Base-by-base conservation (phyloP, 2,797 vertebrate species). In the Crenichthys baileyi region DNA sequence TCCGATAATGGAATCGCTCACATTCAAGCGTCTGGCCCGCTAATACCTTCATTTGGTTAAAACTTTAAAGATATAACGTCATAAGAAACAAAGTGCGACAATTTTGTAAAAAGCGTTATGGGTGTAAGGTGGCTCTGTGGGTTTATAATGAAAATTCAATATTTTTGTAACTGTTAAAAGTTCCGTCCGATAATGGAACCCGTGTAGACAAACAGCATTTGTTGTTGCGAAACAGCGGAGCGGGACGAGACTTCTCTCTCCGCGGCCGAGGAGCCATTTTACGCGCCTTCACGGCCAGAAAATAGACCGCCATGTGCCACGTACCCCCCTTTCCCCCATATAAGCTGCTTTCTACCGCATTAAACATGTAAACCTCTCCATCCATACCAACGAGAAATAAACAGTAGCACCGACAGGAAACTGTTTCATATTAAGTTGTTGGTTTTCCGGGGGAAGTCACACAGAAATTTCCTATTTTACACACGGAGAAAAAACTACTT, bases 371-470 rank as follows among this genome's bases (percentile, higher is more conserved):
- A 44, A 78, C 2, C n/a, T 29, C 12, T 51, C 1, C 1, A 24
- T 18, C 18, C 1, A 3, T 46, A 4, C 20, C 65, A n/a, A 68
- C 67, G 1, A 55, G 46, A 82, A 82, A 72, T 83, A 85, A 65
- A 78, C 79, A 73, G 44, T 53, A 41, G 18, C 83, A 84, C 89
- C 39, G 82, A 95, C 94, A 95, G 95, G 95, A 95, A 95, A 94
- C 92, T 80, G 89, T 92, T 90, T 91, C 92, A 92, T 94, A 92
- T 94, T 90, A 94, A 94, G 90, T 93, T 91, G 94, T 90, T 88
- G 92, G 92, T 95, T 95, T 95, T 95, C 95, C 94, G 94, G 94
- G 88, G 95, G 94, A 95, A 95, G 95, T 95, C 94, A 88, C 68
- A 79, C 48, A 94, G 90, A 95, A 94, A 94, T 92, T 85, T 93